A percentile compares a stretch with the other conserved stretches of the same genome.
Evolutionary conservation across 2,888 invertebrate species (phyloP).

Genomic region (Cephus spinipes): DNA sequence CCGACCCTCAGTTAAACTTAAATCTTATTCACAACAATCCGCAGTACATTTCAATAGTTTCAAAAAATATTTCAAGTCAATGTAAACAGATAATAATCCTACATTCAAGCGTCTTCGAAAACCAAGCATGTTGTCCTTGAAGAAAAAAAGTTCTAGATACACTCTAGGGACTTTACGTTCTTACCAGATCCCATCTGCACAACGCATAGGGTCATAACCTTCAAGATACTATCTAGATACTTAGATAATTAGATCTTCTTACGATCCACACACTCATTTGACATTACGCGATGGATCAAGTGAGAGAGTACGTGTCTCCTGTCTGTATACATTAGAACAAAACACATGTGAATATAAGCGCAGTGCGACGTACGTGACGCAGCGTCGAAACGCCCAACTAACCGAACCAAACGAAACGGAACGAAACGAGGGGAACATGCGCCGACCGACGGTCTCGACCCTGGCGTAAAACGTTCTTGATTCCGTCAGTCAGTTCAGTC

Average conservation of each 20-base stretch:
- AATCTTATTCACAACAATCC: too few species aligned
- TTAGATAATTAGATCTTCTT: not conserved
- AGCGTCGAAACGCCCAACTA: not conserved
- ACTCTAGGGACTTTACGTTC: too few species aligned
- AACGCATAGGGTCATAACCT: too few species aligned
- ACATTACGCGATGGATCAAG: not conserved
- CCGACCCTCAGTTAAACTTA: too few species aligned
- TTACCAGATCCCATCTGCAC: too few species aligned
- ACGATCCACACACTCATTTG: not conserved
- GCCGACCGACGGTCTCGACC: not conserved
- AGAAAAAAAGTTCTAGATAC: too few species aligned
- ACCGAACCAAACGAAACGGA: not conserved
- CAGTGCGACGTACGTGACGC: not conserved
- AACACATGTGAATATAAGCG: not conserved
- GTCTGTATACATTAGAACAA: not conserved
- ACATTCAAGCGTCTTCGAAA: too few species aligned
- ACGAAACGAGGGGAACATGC: not conserved
- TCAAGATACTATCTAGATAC: too few species aligned
- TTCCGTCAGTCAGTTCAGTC: not conserved
- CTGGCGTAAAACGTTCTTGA: not conserved
- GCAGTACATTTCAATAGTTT: too few species aligned
- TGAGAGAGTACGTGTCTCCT: not conserved
- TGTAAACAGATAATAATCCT: too few species aligned
- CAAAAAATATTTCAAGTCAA: too few species aligned
- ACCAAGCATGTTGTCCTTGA: too few species aligned